These are phyloP conservation scores for Pocillopora damicornis DNA, from an alignment of 64 coral and sea anemone genomes.

Conservation along the genomic window DNA sequence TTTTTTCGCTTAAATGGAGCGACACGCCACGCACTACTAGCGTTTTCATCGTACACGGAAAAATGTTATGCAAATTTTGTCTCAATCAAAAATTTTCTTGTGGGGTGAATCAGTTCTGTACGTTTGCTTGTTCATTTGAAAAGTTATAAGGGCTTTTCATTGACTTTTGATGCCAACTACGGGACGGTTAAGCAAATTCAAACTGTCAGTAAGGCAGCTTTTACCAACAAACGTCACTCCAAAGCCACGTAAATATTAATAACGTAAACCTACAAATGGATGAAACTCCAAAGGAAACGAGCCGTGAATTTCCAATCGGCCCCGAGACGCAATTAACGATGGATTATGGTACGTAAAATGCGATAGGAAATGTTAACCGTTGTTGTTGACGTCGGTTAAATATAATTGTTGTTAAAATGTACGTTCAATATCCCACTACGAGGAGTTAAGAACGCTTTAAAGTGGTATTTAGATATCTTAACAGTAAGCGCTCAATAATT, in stretches of 20 bases:
- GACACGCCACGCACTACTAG: neutral
- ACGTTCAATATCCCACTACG: no score
- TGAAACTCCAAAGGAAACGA: neutral
- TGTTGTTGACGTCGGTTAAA: neutral
- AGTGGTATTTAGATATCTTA: no score
- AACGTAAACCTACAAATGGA: neutral
- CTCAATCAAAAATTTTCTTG: neutral
- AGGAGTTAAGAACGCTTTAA: no score
- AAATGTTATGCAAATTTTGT: conserved; percentile 24
- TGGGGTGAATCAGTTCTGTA: neutral
- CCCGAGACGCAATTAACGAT: neutral
- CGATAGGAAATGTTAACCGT: neutral
- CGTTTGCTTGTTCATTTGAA: neutral
- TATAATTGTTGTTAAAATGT: neutral
- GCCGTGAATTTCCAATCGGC: neutral
- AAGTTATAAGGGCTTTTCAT: neutral
- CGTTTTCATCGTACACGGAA: neutral
- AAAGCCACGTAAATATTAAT: neutral
- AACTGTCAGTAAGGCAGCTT: no score
- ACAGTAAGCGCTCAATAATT: no score
- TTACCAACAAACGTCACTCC: no score
- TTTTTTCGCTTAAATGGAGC: neutral
- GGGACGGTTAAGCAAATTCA: no score
- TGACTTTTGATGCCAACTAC: neutral
- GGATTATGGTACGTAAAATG: conserved; percentile 3